Percentiles rank a stretch among this genome's conserved stretches.
Conservation (phyloP, 2,888 invertebrate genomes). For the Latheticus oryzae region DNA sequence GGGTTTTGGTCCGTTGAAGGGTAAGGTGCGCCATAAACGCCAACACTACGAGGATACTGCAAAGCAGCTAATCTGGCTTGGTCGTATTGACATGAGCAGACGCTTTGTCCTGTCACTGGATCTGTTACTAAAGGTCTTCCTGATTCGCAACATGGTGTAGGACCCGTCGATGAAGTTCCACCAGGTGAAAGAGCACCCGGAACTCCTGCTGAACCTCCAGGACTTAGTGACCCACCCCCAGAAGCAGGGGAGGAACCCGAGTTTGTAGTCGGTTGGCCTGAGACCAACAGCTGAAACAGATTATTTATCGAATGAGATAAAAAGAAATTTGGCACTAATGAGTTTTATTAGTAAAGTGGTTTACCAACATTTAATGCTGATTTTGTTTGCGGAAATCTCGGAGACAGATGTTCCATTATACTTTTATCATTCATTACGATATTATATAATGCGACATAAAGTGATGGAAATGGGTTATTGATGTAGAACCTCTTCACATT, state of each 20-base stretch:
- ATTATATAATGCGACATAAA: slow-evolving; percentile 53
- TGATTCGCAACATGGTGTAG: slow-evolving; percentile 83
- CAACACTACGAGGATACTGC: slow-evolving; percentile 83
- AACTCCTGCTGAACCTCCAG: slow-evolving; percentile 70
- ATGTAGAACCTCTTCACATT: slow-evolving; percentile 53
- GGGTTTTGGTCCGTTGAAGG: slow-evolving; percentile 93
- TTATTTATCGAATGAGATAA: slow-evolving; percentile 32
- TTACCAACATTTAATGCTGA: slow-evolving; percentile 42
- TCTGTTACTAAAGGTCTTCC: slow-evolving; percentile 93
- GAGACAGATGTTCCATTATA: slow-evolving; percentile 56
- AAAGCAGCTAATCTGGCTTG: slow-evolving; percentile 86
- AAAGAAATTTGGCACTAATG: slow-evolving; percentile 10
- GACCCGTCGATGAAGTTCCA: slow-evolving; percentile 62
- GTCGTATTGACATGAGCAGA: slow-evolving; percentile 95
- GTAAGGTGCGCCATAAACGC: slow-evolving; percentile 88
- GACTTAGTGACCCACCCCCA: slow-evolving; percentile 80
- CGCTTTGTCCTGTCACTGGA: slow-evolving; percentile 91
- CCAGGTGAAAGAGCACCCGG: slow-evolving; percentile 70
- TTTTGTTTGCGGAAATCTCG: slow-evolving; percentile 53
- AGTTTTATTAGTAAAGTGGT: slow-evolving; percentile 40
- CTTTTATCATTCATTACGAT: slow-evolving; percentile 55
- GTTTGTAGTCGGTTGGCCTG: slow-evolving; percentile 80
- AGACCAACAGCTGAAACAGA: slow-evolving; percentile 79
- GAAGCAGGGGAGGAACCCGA: slow-evolving; percentile 83
- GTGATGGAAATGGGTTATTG: slow-evolving; percentile 58